These are phyloP conservation scores for Alaudala cheleensis DNA, from an alignment of 2,113 vertebrate species.

Conservation along the genomic window DNA sequence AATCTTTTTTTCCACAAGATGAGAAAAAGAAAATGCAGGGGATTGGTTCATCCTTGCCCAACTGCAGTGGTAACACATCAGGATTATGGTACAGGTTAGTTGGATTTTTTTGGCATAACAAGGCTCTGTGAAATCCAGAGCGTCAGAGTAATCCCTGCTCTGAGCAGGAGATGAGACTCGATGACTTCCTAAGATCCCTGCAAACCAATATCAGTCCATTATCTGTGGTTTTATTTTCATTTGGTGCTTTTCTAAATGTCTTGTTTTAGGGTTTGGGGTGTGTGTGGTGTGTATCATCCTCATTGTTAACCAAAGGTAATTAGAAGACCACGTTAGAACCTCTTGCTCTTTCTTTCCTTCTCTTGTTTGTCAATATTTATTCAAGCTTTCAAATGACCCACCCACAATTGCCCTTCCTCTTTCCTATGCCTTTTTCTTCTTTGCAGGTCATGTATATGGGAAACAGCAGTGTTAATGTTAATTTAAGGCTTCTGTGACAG, in stretches of 20 bases:
- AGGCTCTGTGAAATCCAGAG: not conserved
- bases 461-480: not conserved
- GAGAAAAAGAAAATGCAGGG: too few species aligned
- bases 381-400: not conserved
- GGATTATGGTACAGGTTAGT: not conserved
- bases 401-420: not conserved
- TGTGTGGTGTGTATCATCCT: not conserved
- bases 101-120: not conserved
- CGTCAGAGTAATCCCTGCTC: not conserved
- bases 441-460: fast-evolving
- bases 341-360: not conserved
- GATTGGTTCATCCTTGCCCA: not conserved
- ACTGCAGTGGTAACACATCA: not conserved
- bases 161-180: not conserved
- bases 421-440: not conserved
- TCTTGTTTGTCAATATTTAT: not conserved
- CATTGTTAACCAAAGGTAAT: not conserved
- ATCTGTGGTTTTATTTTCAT: not conserved
- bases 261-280: not conserved
- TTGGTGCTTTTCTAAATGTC: not conserved
- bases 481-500: not conserved
- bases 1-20: not conserved
- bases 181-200: not conserved
- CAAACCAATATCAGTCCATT: fast-evolving
- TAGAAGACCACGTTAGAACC: not conserved